Conservation (phyloP, 1,140 invertebrate genomes). For the Brachionus angularis region DNA sequence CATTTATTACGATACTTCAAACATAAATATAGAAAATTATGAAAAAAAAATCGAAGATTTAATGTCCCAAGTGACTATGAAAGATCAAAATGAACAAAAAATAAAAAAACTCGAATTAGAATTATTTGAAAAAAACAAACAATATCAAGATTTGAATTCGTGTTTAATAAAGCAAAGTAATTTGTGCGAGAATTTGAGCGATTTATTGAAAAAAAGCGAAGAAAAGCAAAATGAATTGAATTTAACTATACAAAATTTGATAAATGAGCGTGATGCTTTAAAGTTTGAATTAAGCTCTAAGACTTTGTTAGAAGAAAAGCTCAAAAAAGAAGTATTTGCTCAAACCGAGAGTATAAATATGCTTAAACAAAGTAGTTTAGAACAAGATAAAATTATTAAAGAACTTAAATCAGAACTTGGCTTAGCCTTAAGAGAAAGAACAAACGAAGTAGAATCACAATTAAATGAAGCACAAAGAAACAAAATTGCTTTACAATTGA, state of each 20-base stretch:
- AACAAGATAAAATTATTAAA: slow-evolving; percentile 13
- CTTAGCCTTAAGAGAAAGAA: background rate
- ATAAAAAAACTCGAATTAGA: too few species aligned
- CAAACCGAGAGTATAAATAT: background rate
- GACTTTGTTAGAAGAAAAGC: background rate
- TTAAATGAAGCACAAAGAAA: background rate
- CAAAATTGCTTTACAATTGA: slow-evolving; percentile 16
- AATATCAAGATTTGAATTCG: background rate
- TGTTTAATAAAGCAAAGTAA: slow-evolving; percentile 16
- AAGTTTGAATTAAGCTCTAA: slow-evolving; percentile 26
- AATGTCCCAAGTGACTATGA: background rate
- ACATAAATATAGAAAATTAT: background rate
- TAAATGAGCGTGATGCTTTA: slow-evolving; percentile 17
- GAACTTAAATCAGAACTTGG: background rate
- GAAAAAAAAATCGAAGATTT: slow-evolving; percentile 35
- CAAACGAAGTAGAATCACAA: slow-evolving; percentile 10
- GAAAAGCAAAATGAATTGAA: background rate
- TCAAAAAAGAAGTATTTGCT: background rate
- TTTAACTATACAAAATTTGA: background rate
- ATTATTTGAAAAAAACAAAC: background rate
- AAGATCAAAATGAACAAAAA: slow-evolving; percentile 22
- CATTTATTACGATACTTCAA: slow-evolving; percentile 28
- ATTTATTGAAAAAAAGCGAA: background rate
- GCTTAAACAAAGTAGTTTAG: slow-evolving; percentile 1
- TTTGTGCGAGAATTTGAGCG: slow-evolving; percentile 14